These are phyloP conservation scores for Varecia variegata DNA, from an alignment of 2,797 vertebrate genomes.

Conservation along the genomic window DNA sequence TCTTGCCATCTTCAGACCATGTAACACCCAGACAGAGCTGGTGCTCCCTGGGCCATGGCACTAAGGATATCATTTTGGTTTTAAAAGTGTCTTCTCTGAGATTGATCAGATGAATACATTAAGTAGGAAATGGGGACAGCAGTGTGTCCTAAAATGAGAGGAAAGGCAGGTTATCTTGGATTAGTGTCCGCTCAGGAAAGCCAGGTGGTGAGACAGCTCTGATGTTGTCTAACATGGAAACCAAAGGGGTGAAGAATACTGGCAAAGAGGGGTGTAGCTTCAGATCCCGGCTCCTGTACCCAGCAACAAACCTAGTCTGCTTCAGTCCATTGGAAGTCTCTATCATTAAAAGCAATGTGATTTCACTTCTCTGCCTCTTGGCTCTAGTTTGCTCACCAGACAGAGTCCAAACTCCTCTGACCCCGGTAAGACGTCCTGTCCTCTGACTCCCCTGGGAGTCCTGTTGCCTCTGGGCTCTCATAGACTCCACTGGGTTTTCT, in stretches of 20 bases:
- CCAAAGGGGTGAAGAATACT: neutral
- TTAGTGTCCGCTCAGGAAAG: neutral
- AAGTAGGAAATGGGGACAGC: neutral
- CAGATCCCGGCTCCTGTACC: neutral
- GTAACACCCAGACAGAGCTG: neutral
- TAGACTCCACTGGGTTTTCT: neutral
- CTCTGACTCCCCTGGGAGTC: neutral
- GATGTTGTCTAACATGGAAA: neutral
- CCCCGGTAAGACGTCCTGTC: neutral
- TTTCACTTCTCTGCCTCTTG: neutral
- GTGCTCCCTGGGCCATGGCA: neutral
- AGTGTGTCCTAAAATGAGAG: neutral
- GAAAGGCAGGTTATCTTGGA: neutral
- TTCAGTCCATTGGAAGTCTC: neutral
- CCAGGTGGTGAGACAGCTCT: neutral
- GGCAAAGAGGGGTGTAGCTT: neutral
- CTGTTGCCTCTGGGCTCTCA: neutral
- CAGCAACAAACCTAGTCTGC: neutral
- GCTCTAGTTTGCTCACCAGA: neutral
- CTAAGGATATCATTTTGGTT: neutral
- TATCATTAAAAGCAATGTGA: neutral
- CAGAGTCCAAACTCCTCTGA: neutral
- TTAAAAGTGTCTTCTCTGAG: neutral
- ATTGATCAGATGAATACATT: neutral
- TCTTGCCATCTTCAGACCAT: neutral